A percentile compares a stretch with the other conserved stretches of the same genome.
phyloP scores from a whole-genome alignment of 1,140 invertebrate genomes.

The Pachyrhynchus sulphureomaculatus region DNA sequence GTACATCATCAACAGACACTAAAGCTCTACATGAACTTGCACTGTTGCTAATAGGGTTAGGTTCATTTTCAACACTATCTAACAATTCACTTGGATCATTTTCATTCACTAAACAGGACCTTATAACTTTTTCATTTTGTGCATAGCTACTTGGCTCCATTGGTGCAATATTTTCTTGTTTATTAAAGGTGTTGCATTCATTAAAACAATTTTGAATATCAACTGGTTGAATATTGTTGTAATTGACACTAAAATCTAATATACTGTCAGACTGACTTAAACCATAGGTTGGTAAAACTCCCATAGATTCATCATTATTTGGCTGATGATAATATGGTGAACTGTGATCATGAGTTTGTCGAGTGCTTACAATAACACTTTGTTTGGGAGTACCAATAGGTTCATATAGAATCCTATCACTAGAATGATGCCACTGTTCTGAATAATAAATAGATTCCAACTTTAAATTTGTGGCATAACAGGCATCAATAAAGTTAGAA shows the following conservation, averaged over 20 bases:
- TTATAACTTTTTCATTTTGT: not conserved
- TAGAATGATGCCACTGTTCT: not conserved
- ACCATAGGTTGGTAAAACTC: not conserved
- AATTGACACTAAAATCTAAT: not conserved
- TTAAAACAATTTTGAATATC: not conserved
- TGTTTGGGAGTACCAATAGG: not conserved
- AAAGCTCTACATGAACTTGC: not conserved
- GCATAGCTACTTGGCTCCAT: too few relatives aligned
- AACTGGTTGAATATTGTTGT: not conserved
- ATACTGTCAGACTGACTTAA: not conserved
- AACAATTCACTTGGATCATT: not conserved
- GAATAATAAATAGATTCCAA: conserved; percentile 25
- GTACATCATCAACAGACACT: not conserved
- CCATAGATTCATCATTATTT: not conserved
- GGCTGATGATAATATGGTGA: too few relatives aligned
- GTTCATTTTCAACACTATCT: not conserved
- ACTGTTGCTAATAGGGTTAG: not conserved
- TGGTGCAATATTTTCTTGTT: not conserved
- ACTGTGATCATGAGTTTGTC: not conserved
- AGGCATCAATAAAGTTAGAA: conserved; percentile 10
- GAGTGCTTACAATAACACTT: conserved; percentile 7
- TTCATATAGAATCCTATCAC: not conserved
- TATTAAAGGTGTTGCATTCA: not conserved
- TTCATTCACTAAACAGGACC: not conserved
- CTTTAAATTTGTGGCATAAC: conserved; percentile 18